Evolutionary conservation across 2,113 vertebrate genomes (phyloP).

Genomic region (Hypanus sabinus): DNA sequence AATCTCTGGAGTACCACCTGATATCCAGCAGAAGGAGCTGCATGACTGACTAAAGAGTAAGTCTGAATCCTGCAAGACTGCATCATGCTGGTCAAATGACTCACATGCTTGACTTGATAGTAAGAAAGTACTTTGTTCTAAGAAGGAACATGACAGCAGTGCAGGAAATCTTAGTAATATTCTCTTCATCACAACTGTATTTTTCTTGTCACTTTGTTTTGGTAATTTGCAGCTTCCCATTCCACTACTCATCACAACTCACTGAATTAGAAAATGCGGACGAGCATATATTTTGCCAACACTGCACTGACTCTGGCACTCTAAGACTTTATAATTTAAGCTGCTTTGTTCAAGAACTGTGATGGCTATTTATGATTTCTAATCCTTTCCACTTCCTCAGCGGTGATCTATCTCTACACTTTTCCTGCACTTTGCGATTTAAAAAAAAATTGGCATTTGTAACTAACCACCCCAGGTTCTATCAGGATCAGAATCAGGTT

Average conservation of each 20-base stretch:
- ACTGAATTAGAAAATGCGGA: neutral
- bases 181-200: neutral
- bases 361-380: neutral
- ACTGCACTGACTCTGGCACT: neutral
- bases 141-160: neutral
- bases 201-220: neutral
- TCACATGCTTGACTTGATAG: no score
- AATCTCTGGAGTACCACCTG: neutral
- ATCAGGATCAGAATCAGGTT: no score
- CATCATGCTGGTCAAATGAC: neutral
- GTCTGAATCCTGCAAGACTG: neutral
- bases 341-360: neutral
- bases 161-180: neutral
- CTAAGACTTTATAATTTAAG: neutral
- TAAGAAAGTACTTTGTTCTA: neutral
- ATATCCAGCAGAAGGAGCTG: conserved; percentile 26
- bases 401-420: no score
- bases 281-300: neutral
- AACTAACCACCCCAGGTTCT: no score
- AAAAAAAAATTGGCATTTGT: no score
- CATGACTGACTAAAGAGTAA: neutral
- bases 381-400: neutral
- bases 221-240: neutral
- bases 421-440: no score
- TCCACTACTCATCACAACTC: neutral